A percentile compares a stretch with the other conserved stretches of the same genome.
Evolutionary conservation across 2,797 vertebrate genomes (phyloP).

Genomic region (Yasuhikotakia modesta): DNA sequence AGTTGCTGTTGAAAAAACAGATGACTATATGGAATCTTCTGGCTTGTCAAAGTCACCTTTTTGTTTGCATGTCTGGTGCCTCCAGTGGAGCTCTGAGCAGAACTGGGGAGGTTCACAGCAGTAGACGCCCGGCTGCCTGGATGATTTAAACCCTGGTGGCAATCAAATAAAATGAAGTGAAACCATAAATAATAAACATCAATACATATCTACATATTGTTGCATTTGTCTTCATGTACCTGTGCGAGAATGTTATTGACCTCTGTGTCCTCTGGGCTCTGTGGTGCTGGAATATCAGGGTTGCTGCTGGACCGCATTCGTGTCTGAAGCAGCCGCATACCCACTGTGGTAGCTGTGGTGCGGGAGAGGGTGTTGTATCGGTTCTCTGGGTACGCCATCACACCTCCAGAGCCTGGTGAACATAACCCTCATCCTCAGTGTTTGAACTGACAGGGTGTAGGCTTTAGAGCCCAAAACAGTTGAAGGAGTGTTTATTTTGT

Average conservation of each 20-base stretch:
- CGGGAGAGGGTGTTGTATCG: conserved; percentile 93
- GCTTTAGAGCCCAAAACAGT: no score
- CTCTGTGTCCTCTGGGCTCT: conserved; percentile 80
- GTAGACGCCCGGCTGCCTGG: conserved; percentile 88
- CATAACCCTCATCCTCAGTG: background rate
- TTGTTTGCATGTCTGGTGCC: conserved; percentile 82
- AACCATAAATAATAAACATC: conserved; percentile 28
- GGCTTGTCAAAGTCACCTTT: conserved; percentile 78
- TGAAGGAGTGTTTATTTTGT: no score
- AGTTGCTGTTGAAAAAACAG: no score
- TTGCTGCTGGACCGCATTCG: conserved; percentile 93
- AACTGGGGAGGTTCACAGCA: conserved; percentile 77
- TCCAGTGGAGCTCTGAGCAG: conserved; percentile 70
- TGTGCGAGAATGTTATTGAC: conserved; percentile 87
- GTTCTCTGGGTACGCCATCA: conserved; percentile 72
- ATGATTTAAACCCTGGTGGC: conserved; percentile 80
- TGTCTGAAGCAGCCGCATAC: conserved; percentile 86
- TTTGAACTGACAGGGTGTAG: no score
- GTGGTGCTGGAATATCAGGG: conserved; percentile 86
- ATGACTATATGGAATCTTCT: background rate
- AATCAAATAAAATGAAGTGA: conserved; percentile 12
- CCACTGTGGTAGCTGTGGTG: conserved; percentile 81
- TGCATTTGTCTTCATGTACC: conserved; percentile 73
- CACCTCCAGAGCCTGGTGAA: conserved; percentile 59
- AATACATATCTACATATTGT: conserved; percentile 25